Base-by-base conservation (phyloP, 2,113 vertebrate genomes). In the Leucosticte australis region DNA sequence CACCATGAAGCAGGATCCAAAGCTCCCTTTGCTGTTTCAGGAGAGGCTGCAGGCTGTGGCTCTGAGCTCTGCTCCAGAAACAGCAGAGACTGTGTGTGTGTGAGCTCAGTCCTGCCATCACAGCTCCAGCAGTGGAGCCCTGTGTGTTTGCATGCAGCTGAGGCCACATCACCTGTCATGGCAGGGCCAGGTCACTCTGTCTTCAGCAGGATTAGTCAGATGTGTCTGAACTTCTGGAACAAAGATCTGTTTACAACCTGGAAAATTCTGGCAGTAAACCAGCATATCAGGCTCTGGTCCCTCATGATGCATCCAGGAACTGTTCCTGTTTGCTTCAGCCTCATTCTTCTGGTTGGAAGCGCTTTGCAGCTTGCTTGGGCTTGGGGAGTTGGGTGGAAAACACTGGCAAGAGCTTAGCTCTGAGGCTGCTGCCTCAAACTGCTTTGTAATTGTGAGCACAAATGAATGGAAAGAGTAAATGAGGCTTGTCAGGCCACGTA, bases 181-280 rank as follows among this genome's bases (percentile, higher is more conserved):
- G 53, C 74, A 80, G 78, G 75, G 73, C 15, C 1, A 8, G 69
- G 70, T 64, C 49, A 7, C 70, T 47, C 73, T 79, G 57, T 53
- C 89, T 92, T 83, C 70, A 39, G 78, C 67, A 44, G 70, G 64
- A 30, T 83, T 77, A 91, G 67, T 87, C 75, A 64, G 59, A 77
- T 83, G 71, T 27, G 59, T 67, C 46, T 91, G 8, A 93, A 74
- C 27, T 83, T 42, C 33, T 91, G 70, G 9, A 75, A 30, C 63
- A 87, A 85, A 92, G 57, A 79, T 82, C 42, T 91, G 60, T 86
- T 94, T 91, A 44, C 75, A 89, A 19, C 41, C 85, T 91, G 86
- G 76, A 87, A 82, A 90, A 44, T 56, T 62, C 70, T 86, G 70
- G 84, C 89, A 92, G 71, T 70, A 83, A 94, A 79, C 23, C 53